phyloP scores from a whole-genome alignment of 2,113 vertebrate species.

The Odocoileus hemionus region DNA sequence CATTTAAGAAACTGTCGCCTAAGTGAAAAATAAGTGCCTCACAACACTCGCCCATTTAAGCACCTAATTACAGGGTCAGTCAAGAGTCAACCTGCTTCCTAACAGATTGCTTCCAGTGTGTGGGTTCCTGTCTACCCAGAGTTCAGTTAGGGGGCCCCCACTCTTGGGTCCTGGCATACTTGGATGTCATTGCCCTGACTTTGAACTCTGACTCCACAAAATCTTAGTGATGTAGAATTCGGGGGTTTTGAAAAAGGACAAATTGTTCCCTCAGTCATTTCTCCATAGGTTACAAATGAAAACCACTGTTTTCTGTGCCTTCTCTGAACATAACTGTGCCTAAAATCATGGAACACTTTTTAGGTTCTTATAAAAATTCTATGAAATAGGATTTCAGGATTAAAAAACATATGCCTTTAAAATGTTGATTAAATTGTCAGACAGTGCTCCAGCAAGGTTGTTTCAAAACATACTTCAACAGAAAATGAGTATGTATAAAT shows the following conservation, averaged over 20 bases:
- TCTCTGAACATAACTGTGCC: background rate
- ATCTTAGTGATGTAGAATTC: background rate
- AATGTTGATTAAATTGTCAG: background rate
- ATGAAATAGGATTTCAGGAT: background rate
- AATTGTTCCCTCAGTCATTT: background rate
- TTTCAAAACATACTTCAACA: background rate
- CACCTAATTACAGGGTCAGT: constrained; percentile 49
- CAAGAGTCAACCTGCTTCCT: background rate
- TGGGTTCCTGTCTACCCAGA: background rate
- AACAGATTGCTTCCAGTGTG: background rate
- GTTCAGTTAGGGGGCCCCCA: background rate
- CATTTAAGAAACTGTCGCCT: constrained; percentile 52
- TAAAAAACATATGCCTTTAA: background rate
- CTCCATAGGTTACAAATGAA: background rate
- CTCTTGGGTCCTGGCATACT: background rate
- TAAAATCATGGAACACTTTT: background rate
- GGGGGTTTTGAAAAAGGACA: background rate
- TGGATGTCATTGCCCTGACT: background rate
- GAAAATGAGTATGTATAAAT: background rate
- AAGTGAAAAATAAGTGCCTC: constrained; percentile 60
- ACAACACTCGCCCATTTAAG: background rate
- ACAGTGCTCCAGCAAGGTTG: background rate
- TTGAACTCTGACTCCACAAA: background rate
- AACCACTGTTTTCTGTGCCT: background rate
- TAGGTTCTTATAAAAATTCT: background rate